Base-by-base conservation (phyloP, 2,797 vertebrate species). In the Champsocephalus gunnari region DNA sequence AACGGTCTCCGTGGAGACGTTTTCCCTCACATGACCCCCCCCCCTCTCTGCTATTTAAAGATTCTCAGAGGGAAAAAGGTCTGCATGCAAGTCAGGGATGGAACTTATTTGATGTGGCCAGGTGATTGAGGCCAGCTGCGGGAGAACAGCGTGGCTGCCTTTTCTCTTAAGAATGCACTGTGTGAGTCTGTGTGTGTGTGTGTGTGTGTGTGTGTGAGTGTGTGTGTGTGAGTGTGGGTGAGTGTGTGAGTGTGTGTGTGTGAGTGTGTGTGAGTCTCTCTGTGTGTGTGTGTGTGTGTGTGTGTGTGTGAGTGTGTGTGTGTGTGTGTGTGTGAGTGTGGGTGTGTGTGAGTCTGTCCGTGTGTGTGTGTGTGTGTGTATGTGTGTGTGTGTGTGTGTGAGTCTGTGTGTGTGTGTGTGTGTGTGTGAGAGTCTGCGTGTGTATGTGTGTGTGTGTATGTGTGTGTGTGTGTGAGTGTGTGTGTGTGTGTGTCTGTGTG, bases 91-190 rank as follows among this genome's bases (percentile, higher is more conserved):
- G 77, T 81, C 61, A 69, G 81, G 61, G 66, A 80, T 59, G 74
- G 74, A 86, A 63, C 66, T 56, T 71, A 81, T 93, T 89, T 93
- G 87, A 92, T 93, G 92, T 93, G 89, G 92, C 75, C 73, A 62
- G 81, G 80, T 86, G 87, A 92, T 90, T 88, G 88, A 88, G 88
- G 80, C 89, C 86, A 86, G 87, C 89, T 92, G 83, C 70, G 68
- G 68, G 70, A 76, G 76, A 54, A 59, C 73, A 56, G 72, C 71
- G 61, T 79, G 69, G 70, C 12, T 71, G 70, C 65, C 54, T 73
- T 58, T 81, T 72, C 82, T 61, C 78, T 32, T 9, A 32, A 65
- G 61, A 81, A 67, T 66, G 28, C 38, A 54, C 43, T 14, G 17
- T 8, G 17, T 73, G 51, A 34, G 59, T 50, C 2, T 47, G 13